Percentiles rank a stretch among this genome's conserved stretches.
Evolutionary conservation across 2,888 invertebrate species (phyloP).

Genomic region (Isoperla grammatica): DNA sequence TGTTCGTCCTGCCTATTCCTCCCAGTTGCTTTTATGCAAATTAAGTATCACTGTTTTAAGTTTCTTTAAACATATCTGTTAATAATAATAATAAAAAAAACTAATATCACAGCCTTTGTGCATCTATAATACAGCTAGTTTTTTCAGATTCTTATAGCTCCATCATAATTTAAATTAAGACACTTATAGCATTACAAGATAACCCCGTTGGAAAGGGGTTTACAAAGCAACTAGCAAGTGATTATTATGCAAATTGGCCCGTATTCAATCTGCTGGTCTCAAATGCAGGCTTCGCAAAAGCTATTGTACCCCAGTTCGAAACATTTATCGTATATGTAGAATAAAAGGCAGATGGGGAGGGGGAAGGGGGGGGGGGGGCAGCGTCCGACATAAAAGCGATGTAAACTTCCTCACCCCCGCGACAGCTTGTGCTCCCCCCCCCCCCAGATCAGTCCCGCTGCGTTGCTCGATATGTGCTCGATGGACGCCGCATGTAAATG

Average conservation of each 20-base stretch:
- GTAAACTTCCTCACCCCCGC: conserved; percentile 3
- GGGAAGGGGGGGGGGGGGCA: neutral
- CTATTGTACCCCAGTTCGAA: conserved; percentile 10
- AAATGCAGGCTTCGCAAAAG: neutral
- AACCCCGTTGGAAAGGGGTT: too few species aligned
- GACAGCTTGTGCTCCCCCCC: conserved; percentile 12
- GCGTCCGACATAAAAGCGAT: conserved; percentile 13
- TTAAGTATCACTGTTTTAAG: too few species aligned
- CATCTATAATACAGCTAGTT: too few species aligned
- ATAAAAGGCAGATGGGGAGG: neutral
- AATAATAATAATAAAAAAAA: too few species aligned
- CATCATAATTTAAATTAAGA: too few species aligned
- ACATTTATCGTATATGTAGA: conserved; percentile 7
- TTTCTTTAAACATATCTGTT: too few species aligned
- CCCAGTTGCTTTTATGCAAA: too few species aligned
- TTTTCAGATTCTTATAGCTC: too few species aligned
- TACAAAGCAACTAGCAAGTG: neutral
- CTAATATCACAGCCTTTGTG: too few species aligned
- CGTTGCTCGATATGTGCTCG: neutral
- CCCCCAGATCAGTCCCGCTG: conserved; percentile 1
- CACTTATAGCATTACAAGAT: too few species aligned
- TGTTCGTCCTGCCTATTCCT: too few species aligned
- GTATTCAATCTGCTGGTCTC: conserved; percentile 5
- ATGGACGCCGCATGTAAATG: conserved; percentile 13
- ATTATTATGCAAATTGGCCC: conserved; percentile 10